A percentile compares a stretch with the other conserved stretches of the same genome.
These are phyloP conservation scores for Conomelus anceps DNA, from an alignment of 2,888 invertebrate species.

Conservation along the genomic window DNA sequence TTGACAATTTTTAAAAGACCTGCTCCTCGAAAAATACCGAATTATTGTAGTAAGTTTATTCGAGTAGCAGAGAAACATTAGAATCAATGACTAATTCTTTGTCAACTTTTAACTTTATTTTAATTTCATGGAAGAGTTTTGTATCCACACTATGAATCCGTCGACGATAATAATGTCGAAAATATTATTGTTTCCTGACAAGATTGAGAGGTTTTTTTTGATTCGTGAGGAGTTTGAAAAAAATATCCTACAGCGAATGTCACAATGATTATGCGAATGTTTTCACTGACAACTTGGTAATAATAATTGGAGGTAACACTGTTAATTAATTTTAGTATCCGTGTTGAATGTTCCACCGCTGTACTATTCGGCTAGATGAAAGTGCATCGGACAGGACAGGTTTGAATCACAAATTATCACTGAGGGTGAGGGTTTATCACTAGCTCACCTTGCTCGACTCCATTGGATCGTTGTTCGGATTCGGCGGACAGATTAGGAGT, in stretches of 20 bases:
- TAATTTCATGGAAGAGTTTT: no score
- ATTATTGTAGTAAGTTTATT: no score
- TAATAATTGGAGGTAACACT: neutral
- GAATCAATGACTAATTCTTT: no score
- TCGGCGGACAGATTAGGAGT: slow-evolving; percentile 6
- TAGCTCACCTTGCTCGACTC: slow-evolving; percentile 19
- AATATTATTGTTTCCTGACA: no score
- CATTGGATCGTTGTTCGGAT: neutral
- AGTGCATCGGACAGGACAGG: neutral
- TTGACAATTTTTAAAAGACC: no score
- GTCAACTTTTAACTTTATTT: no score
- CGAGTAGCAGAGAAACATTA: no score
- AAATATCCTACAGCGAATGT: neutral
- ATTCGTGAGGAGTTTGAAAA: neutral
- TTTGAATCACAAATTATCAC: neutral
- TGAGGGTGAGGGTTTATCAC: neutral
- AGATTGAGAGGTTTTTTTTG: no score
- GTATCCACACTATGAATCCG: no score
- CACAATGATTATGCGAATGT: neutral
- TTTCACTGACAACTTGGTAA: neutral
- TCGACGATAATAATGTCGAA: no score
- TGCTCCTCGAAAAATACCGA: no score
- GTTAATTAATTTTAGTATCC: neutral
- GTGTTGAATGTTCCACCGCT: neutral
- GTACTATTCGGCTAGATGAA: neutral